phyloP scores from a whole-genome alignment of 1,140 invertebrate genomes.

The Aphidius ervi region DNA sequence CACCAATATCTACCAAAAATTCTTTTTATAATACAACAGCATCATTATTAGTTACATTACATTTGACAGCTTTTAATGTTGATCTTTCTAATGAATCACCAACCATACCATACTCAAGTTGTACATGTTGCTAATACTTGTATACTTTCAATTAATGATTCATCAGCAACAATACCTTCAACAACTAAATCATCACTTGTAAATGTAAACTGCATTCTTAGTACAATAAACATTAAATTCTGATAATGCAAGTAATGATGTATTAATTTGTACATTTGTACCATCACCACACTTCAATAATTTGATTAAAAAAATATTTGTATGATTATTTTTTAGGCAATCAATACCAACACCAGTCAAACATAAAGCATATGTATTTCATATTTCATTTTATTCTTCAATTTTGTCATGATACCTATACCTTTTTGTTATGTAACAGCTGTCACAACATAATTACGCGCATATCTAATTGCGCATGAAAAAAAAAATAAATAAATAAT shows the following conservation, averaged over 20 bases:
- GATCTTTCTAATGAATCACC: conserved; percentile 99
- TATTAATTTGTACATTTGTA: no score
- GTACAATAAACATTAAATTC: conserved; percentile 95
- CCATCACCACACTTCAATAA: no score
- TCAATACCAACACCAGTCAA: no score
- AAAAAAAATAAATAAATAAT: no score
- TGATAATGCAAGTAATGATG: conserved; percentile 89
- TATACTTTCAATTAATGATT: conserved; percentile 74
- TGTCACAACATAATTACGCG: no score
- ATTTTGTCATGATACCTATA: no score
- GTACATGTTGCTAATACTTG: conserved; percentile 92
- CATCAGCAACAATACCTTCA: conserved; percentile 68
- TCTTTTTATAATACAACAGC: conserved; percentile 89
- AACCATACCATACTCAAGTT: conserved; percentile 92
- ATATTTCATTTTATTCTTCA: no score
- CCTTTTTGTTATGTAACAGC: no score
- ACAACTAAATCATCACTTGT: conserved; percentile 98
- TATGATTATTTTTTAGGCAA: no score
- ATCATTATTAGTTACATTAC: conserved; percentile 93
- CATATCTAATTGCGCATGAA: no score
- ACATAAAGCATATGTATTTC: no score
- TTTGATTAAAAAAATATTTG: no score
- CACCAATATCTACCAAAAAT: conserved; percentile 93
- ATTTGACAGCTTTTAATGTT: conserved; percentile 90
- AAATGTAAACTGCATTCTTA: conserved; percentile 98